These are phyloP conservation scores for Carcharodon carcharias DNA, from an alignment of 2,797 vertebrate genomes.

Conservation along the genomic window DNA sequence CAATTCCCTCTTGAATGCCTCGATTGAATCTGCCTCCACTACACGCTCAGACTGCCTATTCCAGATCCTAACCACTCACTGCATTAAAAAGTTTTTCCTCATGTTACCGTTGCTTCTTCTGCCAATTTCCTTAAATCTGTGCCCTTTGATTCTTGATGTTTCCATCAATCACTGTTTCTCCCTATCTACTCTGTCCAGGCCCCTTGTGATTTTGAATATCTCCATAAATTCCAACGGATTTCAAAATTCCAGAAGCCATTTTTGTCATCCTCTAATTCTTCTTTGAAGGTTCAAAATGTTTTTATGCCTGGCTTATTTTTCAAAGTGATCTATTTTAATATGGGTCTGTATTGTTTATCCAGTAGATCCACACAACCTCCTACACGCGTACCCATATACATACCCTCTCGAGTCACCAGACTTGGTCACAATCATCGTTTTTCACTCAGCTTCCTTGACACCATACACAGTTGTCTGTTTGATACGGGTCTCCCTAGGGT, in stretches of 20 bases:
- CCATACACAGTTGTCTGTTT: neutral
- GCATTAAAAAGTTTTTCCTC: no score
- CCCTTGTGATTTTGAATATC: no score
- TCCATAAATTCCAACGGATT: neutral
- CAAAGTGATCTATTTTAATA: neutral
- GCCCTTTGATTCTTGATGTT: no score
- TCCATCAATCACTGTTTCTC: neutral
- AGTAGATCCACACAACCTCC: neutral
- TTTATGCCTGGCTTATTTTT: neutral
- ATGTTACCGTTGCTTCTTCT: no score
- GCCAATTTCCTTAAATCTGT: no score
- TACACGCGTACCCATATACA: neutral
- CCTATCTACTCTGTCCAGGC: no score
- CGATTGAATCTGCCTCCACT: no score
- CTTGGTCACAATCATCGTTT: neutral
- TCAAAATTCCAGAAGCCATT: neutral
- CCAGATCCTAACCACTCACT: no score
- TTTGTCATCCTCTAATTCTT: neutral
- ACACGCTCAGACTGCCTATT: no score
- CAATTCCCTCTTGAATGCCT: no score
- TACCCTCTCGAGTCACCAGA: neutral
- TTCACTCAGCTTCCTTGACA: neutral
- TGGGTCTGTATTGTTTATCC: neutral
- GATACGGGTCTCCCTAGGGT: neutral
- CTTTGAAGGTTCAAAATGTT: neutral